phyloP scores from a whole-genome alignment of 2,113 vertebrate genomes.

The Elephantulus edwardii region DNA sequence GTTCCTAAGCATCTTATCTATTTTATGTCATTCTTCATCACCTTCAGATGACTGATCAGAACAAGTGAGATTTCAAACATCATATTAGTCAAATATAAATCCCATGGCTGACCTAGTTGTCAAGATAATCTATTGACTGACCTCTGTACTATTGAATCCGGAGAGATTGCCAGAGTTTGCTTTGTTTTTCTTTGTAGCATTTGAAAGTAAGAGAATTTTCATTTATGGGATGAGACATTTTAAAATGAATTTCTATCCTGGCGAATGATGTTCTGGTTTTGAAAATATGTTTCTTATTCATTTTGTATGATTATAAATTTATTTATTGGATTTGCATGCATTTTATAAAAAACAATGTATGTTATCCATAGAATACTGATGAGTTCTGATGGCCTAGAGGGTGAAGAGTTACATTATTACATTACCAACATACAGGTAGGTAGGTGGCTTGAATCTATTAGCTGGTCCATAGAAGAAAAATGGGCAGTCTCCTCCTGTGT shows the following conservation, averaged over 20 bases:
- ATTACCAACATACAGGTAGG: no score
- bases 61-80: not conserved
- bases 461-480: no score
- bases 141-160: not conserved
- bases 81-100: not conserved
- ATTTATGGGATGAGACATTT: not conserved
- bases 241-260: not conserved
- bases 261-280: not conserved
- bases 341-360: slow-evolving; percentile 32
- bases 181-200: not conserved
- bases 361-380: not conserved
- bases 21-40: slow-evolving; percentile 5
- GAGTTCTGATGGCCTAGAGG: no score
- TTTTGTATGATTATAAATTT: not conserved
- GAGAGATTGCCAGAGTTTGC: not conserved
- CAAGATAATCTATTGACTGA: not conserved
- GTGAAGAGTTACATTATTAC: no score
- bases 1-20: slow-evolving; percentile 15
- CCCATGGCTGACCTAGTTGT: not conserved
- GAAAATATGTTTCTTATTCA: not conserved
- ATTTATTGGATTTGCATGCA: not conserved
- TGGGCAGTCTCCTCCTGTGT: no score
- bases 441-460: no score
- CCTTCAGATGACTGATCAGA: not conserved
- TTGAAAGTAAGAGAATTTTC: not conserved